These are phyloP conservation scores for Phlogophora meticulosa DNA, from an alignment of 2,888 invertebrate genomes.

Conservation along the genomic window DNA sequence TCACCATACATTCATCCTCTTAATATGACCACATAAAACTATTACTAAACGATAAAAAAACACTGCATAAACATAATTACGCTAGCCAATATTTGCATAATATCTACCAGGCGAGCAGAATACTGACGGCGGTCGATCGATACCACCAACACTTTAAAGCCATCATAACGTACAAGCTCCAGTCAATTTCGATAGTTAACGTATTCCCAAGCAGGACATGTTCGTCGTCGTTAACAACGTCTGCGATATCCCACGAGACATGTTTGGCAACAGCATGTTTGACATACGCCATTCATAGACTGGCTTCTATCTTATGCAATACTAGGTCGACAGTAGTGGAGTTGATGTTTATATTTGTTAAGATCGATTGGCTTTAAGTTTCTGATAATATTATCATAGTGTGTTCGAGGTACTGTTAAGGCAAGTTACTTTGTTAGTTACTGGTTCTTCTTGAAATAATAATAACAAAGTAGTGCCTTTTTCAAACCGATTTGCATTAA, in stretches of 20 bases:
- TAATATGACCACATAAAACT: too few species aligned
- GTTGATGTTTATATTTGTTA: conserved; percentile 8
- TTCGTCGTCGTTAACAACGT: conserved; percentile 62
- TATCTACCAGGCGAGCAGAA: conserved; percentile 45
- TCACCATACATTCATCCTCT: not conserved
- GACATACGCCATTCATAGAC: conserved; percentile 62
- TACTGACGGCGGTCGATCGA: conserved; percentile 39
- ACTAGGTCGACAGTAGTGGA: conserved; percentile 15
- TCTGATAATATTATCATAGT: not conserved
- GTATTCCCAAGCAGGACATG: conserved; percentile 60
- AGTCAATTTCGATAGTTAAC: conserved; percentile 58
- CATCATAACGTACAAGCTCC: conserved; percentile 53
- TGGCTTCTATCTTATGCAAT: conserved; percentile 40
- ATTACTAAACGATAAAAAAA: not conserved
- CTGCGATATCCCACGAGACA: conserved; percentile 54
- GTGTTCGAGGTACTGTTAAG: not conserved
- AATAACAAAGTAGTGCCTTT: too few species aligned
- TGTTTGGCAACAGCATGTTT: conserved; percentile 59
- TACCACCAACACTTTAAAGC: conserved; percentile 46
- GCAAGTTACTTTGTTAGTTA: not conserved
- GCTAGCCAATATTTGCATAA: conserved; percentile 16
- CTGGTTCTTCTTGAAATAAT: not conserved
- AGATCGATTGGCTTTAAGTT: not conserved
- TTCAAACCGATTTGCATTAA: too few species aligned
- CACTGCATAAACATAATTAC: not conserved